Base-by-base conservation (phyloP, 2,888 invertebrate species). In the Drosophila crucigera region DNA sequence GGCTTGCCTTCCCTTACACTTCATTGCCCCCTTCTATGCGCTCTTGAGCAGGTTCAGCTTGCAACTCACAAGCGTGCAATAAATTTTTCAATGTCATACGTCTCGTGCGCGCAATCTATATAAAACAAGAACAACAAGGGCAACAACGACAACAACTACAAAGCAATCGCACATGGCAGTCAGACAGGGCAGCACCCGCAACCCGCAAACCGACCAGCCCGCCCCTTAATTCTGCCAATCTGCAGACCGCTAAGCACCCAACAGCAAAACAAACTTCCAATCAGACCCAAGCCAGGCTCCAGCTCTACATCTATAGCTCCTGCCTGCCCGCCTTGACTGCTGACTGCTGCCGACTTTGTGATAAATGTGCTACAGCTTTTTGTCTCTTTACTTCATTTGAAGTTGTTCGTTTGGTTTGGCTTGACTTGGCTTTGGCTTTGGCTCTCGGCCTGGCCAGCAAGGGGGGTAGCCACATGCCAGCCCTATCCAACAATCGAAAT, bases 21-120 rank as follows among this genome's bases (percentile, higher is more conserved):
- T 30, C 14, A 4, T 30, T 19, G 37, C 47, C 19, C 31, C 22
- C 1, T n/a, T 33, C 16, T 16, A 16, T 25, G 16, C 25, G 47
- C 16, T 47, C 31, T 10, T 35, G 30, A 56, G 68, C 59, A 59
- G 67, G 55, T 58, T 80, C 73, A 72, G 77, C 78, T 81, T 81
- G 78, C 81, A 89, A 89, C 90, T 78, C 87, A 83, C 90, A 84
- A 82, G 89, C 88, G 85, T 84, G 90, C 92, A 92, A 92, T 92
- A 92, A 92, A 92, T 92, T 91, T 90, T 92, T 92, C 92, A 92
- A 92, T 92, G 92, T 92, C 92, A 92, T 79, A 80, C 86, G 90
- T 86, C 78, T 83, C 79, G 74, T 79, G 79, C 80, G 78, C 89
- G 76, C 87, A 86, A 89, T 90, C 83, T 87, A 87, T 82, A 81